These are phyloP conservation scores for Spatulosminthurus flaviceps DNA, from an alignment of 2,888 invertebrate species.

Conservation along the genomic window DNA sequence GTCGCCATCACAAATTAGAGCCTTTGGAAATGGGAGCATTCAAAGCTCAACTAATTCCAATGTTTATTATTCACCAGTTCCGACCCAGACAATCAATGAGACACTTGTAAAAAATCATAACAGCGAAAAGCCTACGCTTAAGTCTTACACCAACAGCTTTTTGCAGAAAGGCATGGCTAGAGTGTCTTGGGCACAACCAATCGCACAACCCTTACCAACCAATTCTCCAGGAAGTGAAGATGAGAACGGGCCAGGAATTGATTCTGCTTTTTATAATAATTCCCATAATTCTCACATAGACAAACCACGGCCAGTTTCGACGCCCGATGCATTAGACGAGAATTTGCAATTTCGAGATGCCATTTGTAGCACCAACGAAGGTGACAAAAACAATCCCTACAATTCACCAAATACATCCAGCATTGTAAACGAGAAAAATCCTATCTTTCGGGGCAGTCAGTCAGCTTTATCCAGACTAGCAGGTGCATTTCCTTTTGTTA, in stretches of 20 bases:
- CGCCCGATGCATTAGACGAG: slow-evolving; percentile 51
- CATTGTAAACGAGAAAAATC: slow-evolving; percentile 21
- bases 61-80: slow-evolving; percentile 58
- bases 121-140: slow-evolving; percentile 45
- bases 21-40: slow-evolving; percentile 45
- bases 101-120: slow-evolving; percentile 45
- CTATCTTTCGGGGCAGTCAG: slow-evolving; percentile 44
- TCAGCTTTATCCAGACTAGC: slow-evolving; percentile 58
- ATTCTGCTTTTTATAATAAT: slow-evolving; percentile 54
- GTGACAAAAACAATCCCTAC: neutral
- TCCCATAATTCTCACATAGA: slow-evolving; percentile 25
- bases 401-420: neutral
- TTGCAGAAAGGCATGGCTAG: slow-evolving; percentile 55
- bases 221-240: slow-evolving; percentile 51
- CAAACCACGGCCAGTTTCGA: slow-evolving; percentile 48
- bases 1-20: neutral
- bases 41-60: slow-evolving; percentile 56
- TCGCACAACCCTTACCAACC: slow-evolving; percentile 57
- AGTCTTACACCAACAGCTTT: slow-evolving; percentile 51
- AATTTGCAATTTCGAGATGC: slow-evolving; percentile 44
- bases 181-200: slow-evolving; percentile 62
- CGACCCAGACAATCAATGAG: slow-evolving; percentile 49
- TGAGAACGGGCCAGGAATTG: slow-evolving; percentile 50
- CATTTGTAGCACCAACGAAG: neutral
- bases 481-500: slow-evolving; percentile 59